Conservation (phyloP, 2,113 vertebrate species). For the Mustelus asterias region DNA sequence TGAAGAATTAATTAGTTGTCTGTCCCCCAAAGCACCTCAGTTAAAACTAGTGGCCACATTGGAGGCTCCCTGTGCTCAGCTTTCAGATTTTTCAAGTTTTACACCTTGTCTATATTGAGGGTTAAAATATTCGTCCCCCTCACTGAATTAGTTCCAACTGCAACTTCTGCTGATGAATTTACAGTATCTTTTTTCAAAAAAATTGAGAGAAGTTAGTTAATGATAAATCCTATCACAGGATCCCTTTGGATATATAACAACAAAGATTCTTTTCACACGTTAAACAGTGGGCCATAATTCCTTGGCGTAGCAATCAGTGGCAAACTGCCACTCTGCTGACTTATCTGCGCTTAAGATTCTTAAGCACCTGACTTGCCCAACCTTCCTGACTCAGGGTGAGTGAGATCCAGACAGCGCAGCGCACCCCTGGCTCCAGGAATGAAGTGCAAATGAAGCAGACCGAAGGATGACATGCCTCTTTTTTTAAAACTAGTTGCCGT, state of each 20-base stretch:
- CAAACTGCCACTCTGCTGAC: too few relatives aligned
- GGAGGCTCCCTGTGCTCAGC: neutral
- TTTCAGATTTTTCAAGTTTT: neutral
- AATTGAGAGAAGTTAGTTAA: neutral
- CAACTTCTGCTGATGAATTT: neutral
- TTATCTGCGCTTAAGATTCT: too few relatives aligned
- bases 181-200: neutral
- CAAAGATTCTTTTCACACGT: neutral
- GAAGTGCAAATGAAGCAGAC: too few relatives aligned
- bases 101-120: neutral
- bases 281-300: neutral
- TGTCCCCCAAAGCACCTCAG: neutral
- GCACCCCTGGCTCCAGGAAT: too few relatives aligned
- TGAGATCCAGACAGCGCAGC: too few relatives aligned
- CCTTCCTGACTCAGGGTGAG: too few relatives aligned
- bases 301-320: too few relatives aligned
- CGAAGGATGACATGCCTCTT: too few relatives aligned
- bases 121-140: neutral
- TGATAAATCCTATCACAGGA: neutral
- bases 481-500: too few relatives aligned
- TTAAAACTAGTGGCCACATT: neutral
- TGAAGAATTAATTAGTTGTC: neutral
- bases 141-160: neutral
- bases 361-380: too few relatives aligned
- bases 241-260: neutral